A percentile compares a stretch with the other conserved stretches of the same genome.
Conservation (phyloP, 2,113 vertebrate genomes). For the Silurus asotus region DNA sequence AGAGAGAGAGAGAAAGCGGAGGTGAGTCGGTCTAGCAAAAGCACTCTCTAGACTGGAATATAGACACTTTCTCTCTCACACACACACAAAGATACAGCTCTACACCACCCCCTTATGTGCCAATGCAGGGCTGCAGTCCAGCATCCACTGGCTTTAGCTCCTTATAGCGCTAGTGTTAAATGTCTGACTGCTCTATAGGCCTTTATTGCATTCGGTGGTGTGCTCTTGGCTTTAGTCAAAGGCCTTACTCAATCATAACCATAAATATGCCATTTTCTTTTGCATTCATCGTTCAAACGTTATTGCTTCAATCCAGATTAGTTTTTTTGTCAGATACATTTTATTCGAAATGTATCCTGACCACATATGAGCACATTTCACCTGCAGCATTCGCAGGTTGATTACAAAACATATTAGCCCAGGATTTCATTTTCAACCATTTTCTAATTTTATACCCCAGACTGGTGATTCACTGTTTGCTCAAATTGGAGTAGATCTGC, state of each 20-base stretch:
- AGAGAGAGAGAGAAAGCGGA: constrained; percentile 64
- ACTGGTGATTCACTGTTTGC: constrained; percentile 37
- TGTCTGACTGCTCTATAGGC: constrained; percentile 11
- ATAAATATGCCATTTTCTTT: not conserved
- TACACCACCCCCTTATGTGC: not conserved
- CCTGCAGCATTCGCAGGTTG: not conserved
- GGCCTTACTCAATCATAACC: not conserved
- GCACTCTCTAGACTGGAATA: constrained; percentile 62
- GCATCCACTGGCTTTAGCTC: constrained; percentile 8
- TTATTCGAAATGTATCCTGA: not conserved
- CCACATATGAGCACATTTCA: not conserved
- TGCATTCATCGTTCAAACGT: too few relatives aligned
- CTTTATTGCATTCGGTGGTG: not conserved
- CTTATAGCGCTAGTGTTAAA: constrained; percentile 24
- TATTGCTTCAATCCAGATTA: not conserved
- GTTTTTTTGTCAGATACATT: not conserved
- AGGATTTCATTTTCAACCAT: constrained; percentile 4
- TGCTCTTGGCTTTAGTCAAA: not conserved
- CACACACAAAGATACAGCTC: constrained; percentile 43
- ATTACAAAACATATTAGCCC: not conserved
- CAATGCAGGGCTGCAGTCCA: constrained; percentile 14
- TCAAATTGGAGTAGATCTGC: constrained; percentile 29
- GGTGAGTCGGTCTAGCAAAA: constrained; percentile 74
- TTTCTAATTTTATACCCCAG: constrained; percentile 45
- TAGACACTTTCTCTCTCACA: constrained; percentile 57